These are phyloP conservation scores for Anisognathus igniventris DNA, from an alignment of 2,797 vertebrate genomes.

Conservation along the genomic window DNA sequence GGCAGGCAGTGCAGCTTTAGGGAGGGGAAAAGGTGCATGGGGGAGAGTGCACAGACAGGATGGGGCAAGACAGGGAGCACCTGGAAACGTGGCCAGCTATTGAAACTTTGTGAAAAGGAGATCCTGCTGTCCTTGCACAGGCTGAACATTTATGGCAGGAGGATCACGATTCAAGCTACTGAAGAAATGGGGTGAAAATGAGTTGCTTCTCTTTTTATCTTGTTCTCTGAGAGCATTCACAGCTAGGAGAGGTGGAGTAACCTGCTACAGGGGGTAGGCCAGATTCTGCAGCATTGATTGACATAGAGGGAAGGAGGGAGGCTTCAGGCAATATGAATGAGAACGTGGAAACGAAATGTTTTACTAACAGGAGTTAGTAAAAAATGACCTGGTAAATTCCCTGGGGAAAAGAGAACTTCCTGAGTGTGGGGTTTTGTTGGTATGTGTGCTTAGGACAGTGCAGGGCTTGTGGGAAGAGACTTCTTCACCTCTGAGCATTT, in stretches of 20 bases:
- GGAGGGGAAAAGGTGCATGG: background rate
- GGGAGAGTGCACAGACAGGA: background rate
- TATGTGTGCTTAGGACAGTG: background rate
- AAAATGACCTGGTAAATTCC: background rate
- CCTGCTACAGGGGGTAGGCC: background rate
- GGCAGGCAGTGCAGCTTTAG: background rate
- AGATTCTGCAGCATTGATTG: background rate
- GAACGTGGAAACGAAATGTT: too few species aligned
- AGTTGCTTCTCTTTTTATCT: background rate
- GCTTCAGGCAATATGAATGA: background rate
- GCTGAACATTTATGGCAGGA: background rate
- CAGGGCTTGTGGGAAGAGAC: background rate
- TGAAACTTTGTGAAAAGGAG: constrained; percentile 7
- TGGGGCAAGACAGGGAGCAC: background rate
- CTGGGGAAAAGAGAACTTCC: background rate
- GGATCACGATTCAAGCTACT: background rate
- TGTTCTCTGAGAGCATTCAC: background rate
- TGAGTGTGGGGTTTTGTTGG: background rate
- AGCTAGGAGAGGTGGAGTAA: background rate
- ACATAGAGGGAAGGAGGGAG: background rate
- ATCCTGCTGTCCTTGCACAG: background rate
- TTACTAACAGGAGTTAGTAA: background rate
- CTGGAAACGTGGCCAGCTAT: background rate
- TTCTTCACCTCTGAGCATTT: background rate
- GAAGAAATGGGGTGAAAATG: background rate